These are phyloP conservation scores for Sarcophaga carnaria DNA, from an alignment of 2,888 invertebrate species.

Conservation along the genomic window DNA sequence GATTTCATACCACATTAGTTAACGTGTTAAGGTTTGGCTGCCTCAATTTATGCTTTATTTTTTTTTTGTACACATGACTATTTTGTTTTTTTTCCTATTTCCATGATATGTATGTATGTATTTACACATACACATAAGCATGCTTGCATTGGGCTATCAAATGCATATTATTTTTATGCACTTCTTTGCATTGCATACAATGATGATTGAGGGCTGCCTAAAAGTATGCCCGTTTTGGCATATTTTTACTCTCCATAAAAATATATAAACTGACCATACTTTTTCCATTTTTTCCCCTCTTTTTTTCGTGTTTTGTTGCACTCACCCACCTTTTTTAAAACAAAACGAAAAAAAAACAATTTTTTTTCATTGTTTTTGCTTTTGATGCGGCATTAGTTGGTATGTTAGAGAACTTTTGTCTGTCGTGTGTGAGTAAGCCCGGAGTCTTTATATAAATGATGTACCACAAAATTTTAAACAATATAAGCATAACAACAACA, in stretches of 20 bases:
- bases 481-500: not conserved
- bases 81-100: conserved; percentile 36
- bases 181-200: conserved; percentile 52
- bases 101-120: not conserved
- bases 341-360: not conserved
- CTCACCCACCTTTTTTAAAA: too few relatives aligned
- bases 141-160: not conserved
- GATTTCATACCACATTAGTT: conserved; percentile 61
- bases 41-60: conserved; percentile 38
- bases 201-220: conserved; percentile 64
- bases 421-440: conserved; percentile 34
- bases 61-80: not conserved
- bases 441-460: conserved; percentile 51
- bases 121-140: not conserved
- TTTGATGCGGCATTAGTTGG: not conserved
- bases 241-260: conserved; percentile 47
- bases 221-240: conserved; percentile 55
- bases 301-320: too few relatives aligned
- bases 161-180: conserved; percentile 49
- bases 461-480: conserved; percentile 64
- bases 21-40: conserved; percentile 61
- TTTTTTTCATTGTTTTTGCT: conserved; percentile 1
- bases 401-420: too few relatives aligned
- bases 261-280: conserved; percentile 17
- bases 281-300: too few relatives aligned